Evolutionary conservation across 2,113 vertebrate species (phyloP), one percentile per base, ranked within the genome.

Genomic region (Ahaetulla prasina): DNA sequence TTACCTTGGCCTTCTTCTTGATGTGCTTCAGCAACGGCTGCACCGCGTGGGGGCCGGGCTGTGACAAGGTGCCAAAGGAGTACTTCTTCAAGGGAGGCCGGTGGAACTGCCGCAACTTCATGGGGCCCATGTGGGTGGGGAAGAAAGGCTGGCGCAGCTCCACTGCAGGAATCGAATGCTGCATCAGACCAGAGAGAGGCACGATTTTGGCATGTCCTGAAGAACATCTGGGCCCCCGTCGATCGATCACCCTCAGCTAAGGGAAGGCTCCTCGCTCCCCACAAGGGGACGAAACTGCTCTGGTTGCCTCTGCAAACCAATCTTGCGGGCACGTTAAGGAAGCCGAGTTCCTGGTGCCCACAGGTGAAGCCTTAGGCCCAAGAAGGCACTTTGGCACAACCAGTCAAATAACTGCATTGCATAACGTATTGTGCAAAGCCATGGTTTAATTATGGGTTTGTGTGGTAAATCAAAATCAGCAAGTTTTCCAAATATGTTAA

Each of bases 1-100:
- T 63, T 96, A 99, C 99, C 98, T 99, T 99, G 92, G 99, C 99
- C 96, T 99, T 99, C 97, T 99, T 99, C 97, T 99, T 99, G 93
- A 99, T 99, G 95, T 99, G 99, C 96, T 99, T 99, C 90, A 99
- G 98, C 90, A 99, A 97, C 0, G 99, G 98, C 87, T 99, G 99
- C 89, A 98, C 98, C 14, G 98, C 50, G 0, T 99, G 99, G 0
- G 99, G 98, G 20, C 99, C 99, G 0, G 99, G 99, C 57, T 99
- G 99, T 93, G 99, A 99, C 91, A 99, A 93, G 80, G 99, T 95
- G n/a, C 99, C 99, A 35, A 99, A 99, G 0, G 99, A 99, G 54
- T 99, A 99, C 96, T 99, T 99, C 97, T 99, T 99, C 93, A 99
- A 95, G 25, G 98, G 94, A 3, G 98, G 98, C 0, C 99, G 99